Evolutionary conservation across 2,888 invertebrate genomes (phyloP).

Genomic region (Blera fallax): DNA sequence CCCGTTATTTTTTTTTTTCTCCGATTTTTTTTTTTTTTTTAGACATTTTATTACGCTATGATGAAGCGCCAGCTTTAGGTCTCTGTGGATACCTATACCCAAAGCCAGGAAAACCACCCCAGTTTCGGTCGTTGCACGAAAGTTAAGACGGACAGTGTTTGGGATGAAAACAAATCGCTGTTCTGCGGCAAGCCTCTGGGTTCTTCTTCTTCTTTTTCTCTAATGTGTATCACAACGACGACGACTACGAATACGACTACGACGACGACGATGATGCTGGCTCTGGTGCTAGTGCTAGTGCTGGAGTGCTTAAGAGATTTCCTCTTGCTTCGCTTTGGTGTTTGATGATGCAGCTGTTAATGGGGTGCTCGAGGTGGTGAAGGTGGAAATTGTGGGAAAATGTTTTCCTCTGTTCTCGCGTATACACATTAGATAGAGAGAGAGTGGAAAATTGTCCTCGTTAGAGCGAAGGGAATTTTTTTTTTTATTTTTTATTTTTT

Average conservation of each 20-base stretch:
- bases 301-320: slow-evolving; percentile 65
- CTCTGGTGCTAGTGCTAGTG: slow-evolving; percentile 25
- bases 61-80: slow-evolving; percentile 49
- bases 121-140: slow-evolving; percentile 52
- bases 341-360: slow-evolving; percentile 52
- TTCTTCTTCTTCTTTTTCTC: slow-evolving; percentile 17
- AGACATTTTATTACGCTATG: slow-evolving; percentile 57
- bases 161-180: slow-evolving; percentile 66
- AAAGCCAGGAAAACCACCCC: slow-evolving; percentile 10
- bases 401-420: background rate
- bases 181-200: slow-evolving; percentile 59
- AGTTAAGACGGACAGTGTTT: slow-evolving; percentile 60
- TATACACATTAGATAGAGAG: background rate
- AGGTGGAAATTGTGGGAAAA: slow-evolving; percentile 16
- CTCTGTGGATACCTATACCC: slow-evolving; percentile 6
- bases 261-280: slow-evolving; percentile 21
- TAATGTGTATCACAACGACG: slow-evolving; percentile 50
- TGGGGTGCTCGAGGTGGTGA: background rate
- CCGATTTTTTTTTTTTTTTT: slow-evolving; percentile 13
- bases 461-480: slow-evolving; percentile 33
- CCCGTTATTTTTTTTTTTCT: slow-evolving; percentile 8
- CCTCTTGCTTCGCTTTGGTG: slow-evolving; percentile 38
- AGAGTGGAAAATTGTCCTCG: slow-evolving; percentile 47
- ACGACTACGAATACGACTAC: slow-evolving; percentile 2
- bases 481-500: too few relatives aligned